Conservation (phyloP, 2,797 vertebrate species). For the Melanotaenia nigrans region DNA sequence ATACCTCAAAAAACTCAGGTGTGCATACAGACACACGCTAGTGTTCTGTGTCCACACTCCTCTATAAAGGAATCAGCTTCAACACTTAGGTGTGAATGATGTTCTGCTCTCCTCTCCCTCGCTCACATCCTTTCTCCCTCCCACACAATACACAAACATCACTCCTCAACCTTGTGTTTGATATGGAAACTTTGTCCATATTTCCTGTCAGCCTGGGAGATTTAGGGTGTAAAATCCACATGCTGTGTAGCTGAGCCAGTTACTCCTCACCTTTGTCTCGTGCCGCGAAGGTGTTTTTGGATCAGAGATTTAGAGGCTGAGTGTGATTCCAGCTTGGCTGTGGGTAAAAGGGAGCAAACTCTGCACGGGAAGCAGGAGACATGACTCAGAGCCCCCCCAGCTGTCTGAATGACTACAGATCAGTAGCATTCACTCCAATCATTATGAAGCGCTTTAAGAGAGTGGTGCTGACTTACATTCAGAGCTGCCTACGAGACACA, state of each 20-base stretch:
- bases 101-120: slow-evolving; percentile 61
- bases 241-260: slow-evolving; percentile 26
- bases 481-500: too few relatives aligned
- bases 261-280: slow-evolving; percentile 9
- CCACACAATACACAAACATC: slow-evolving; percentile 76
- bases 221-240: slow-evolving; percentile 47
- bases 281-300: slow-evolving; percentile 45
- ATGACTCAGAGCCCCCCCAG: slow-evolving; percentile 33
- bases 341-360: slow-evolving; percentile 56
- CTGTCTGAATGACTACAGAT: too few relatives aligned
- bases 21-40: slow-evolving; percentile 58
- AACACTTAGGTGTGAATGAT: slow-evolving; percentile 79
- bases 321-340: slow-evolving; percentile 64
- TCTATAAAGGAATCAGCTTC: slow-evolving; percentile 51
- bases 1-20: slow-evolving; percentile 55
- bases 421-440: too few relatives aligned
- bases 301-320: slow-evolving; percentile 61
- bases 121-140: slow-evolving; percentile 54
- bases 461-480: too few relatives aligned
- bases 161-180: slow-evolving; percentile 68
- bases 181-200: slow-evolving; percentile 72
- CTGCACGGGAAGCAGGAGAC: slow-evolving; percentile 14
- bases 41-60: slow-evolving; percentile 63
- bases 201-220: slow-evolving; percentile 71
- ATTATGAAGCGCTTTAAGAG: too few relatives aligned